Base-by-base conservation (phyloP, 2,888 invertebrate species). In the Drosophila neoperkinsi region DNA sequence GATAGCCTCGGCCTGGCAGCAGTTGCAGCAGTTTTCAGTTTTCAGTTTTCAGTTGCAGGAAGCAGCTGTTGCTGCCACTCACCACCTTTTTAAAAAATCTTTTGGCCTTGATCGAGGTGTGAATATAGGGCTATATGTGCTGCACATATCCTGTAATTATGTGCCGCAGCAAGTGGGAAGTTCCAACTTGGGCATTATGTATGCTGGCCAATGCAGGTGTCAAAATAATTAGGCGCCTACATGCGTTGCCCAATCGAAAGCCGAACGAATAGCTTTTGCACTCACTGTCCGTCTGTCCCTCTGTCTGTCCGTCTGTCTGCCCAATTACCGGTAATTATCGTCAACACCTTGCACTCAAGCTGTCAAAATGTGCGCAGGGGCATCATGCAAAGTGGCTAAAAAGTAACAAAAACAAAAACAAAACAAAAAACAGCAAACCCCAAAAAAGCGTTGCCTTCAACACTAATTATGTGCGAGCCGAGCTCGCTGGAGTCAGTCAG, bases 201-300 rank as follows among this genome's bases (percentile, higher is more conserved):
- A 13, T 18, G 18, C n/a, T 5, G n/a, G 46, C 61, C 62, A 5
- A n/a, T 77, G 90, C 87, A 90, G 87, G 90, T 88, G 87, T 88
- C 87, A 88, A 90, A 88, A 88, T 88, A 88, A 88, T 88, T 88
- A 90, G 87, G 87, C 90, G 87, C 87, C 87, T 90, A 90, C 84
- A 46, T 30, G 6, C 49, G 34, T 21, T 28, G 13, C 34, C 28
- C 28, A 33, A 46, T 50, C 34, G 34, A 28, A 28, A 18, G 25
- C 25, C 30, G 11, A 34, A 36, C 55, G 36, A 30, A 55, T 41
- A 79, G 70, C 75, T 79, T 80, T 75, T 49, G 62, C 59, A 46
- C 31, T 57, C 67, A 52, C 69, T 31, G 60, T 49, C 59, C 53
- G 61, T 33, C 31, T 49, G 38, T 41, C 58, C 33, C 68, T 50